These are phyloP conservation scores for Tetramorium alpestre DNA, from an alignment of 1,140 invertebrate species.

Conservation along the genomic window DNA sequence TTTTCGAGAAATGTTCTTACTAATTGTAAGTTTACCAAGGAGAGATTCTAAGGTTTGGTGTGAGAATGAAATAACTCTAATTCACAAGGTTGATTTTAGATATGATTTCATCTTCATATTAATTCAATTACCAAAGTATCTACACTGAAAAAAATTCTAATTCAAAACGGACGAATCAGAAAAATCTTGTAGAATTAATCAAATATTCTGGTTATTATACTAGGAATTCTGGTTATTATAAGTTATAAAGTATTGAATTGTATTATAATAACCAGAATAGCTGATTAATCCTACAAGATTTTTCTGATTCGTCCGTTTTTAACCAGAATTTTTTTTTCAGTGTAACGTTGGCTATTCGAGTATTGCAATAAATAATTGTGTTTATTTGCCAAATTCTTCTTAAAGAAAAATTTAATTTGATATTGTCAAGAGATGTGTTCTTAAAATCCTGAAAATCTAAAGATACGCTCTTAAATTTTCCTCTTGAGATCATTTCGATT, in stretches of 20 bases:
- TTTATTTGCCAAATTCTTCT: not conserved
- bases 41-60: not conserved
- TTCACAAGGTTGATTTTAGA: not conserved
- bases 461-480: too few species aligned
- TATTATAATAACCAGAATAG: too few species aligned
- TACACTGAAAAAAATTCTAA: not conserved
- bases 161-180: too few species aligned
- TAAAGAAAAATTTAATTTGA: not conserved
- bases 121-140: not conserved
- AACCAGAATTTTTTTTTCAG: too few species aligned
- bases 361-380: not conserved
- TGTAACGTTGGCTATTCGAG: not conserved
- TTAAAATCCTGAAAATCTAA: too few species aligned
- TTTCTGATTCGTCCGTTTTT: too few species aligned
- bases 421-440: not conserved
- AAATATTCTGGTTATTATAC: too few species aligned
- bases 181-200: too few species aligned
- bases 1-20: constrained; percentile 20
- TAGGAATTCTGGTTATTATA: too few species aligned
- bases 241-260: too few species aligned
- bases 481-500: too few species aligned
- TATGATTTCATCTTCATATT: not conserved
- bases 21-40: not conserved
- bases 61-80: not conserved
- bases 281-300: too few species aligned